These are phyloP conservation scores for Marmota monax DNA, from an alignment of 2,113 vertebrate species.

Conservation along the genomic window DNA sequence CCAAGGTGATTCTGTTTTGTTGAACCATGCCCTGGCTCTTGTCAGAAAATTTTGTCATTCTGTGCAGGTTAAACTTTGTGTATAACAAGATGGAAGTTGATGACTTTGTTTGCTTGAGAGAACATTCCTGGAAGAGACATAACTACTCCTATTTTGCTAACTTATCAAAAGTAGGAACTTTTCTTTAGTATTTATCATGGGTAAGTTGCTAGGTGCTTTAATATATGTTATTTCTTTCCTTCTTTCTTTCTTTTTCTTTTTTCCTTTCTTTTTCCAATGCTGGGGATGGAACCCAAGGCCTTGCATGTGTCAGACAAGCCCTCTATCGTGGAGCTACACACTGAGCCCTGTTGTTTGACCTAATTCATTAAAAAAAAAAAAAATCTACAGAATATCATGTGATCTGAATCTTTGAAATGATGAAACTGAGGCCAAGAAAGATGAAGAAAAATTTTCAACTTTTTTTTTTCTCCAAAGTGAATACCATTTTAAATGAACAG, in stretches of 20 bases:
- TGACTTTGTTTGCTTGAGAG: neutral
- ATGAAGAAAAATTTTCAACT: too few species aligned
- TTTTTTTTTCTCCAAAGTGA: neutral
- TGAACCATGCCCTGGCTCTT: accelerated
- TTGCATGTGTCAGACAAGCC: too few species aligned
- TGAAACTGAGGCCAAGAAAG: neutral
- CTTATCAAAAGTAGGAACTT: neutral
- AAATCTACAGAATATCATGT: neutral
- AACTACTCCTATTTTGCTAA: neutral
- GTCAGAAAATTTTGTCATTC: neutral
- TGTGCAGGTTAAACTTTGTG: neutral
- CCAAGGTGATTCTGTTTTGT: neutral
- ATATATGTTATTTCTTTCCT: neutral
- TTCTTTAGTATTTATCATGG: neutral
- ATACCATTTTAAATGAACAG: neutral
- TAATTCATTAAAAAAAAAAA: neutral
- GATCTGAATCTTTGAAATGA: neutral
- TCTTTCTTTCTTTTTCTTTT: too few species aligned
- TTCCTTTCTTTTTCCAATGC: too few species aligned
- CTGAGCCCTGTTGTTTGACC: neutral
- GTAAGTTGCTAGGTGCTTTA: neutral
- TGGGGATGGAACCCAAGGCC: too few species aligned
- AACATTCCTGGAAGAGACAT: neutral
- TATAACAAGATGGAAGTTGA: neutral
- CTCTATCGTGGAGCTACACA: too few species aligned